These are phyloP conservation scores for Nudaria mundana DNA, from an alignment of 2,888 invertebrate species.

Conservation along the genomic window DNA sequence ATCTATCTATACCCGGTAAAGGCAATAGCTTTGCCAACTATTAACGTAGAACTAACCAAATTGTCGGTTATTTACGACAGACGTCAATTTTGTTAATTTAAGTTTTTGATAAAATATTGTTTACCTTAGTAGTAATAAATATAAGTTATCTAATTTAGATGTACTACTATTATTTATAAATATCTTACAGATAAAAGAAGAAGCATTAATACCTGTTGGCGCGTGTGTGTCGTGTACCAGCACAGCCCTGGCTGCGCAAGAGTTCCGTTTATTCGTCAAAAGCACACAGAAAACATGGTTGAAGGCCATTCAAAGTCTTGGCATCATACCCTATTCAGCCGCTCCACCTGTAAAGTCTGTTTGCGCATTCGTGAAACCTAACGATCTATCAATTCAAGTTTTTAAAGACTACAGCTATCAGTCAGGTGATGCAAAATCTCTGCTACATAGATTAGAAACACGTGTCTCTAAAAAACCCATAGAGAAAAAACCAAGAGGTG, in stretches of 20 bases:
- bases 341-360: conserved; percentile 42
- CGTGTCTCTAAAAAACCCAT: conserved; percentile 32
- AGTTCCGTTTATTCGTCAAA: conserved; percentile 53
- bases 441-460: conserved; percentile 46
- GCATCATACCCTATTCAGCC: conserved; percentile 25
- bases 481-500: conserved; percentile 35
- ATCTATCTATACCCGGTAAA: no score
- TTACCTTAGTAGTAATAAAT: no score
- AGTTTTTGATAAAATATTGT: no score
- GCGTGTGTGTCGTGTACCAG: conserved; percentile 56
- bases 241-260: conserved; percentile 54
- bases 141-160: no score
- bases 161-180: conserved; percentile 1
- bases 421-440: conserved; percentile 42
- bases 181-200: conserved; percentile 59
- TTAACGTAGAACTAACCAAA: no score
- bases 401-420: conserved; percentile 48
- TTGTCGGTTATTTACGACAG: no score
- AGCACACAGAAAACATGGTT: conserved; percentile 54
- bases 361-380: conserved; percentile 51
- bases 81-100: no score
- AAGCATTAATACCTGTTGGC: conserved; percentile 49
- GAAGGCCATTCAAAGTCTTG: conserved; percentile 44
- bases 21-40: no score
- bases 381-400: conserved; percentile 45